Percentiles rank a stretch among this genome's conserved stretches.
Evolutionary conservation across 2,113 vertebrate genomes (phyloP).

Genomic region (Catharus bicknelli): DNA sequence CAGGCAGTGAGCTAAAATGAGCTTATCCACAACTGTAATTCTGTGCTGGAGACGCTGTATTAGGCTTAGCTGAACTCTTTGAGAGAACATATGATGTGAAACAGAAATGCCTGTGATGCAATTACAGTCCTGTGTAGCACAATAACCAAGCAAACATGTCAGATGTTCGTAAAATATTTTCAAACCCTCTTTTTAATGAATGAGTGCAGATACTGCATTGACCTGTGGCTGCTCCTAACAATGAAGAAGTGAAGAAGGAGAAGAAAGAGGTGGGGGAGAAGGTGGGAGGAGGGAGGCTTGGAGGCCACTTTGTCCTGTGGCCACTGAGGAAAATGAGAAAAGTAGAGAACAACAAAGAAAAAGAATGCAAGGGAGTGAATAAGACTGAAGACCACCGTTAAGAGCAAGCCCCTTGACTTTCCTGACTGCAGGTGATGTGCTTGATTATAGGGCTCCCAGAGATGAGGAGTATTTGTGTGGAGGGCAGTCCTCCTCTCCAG

Average conservation of each 20-base stretch:
- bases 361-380: not conserved
- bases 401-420: not conserved
- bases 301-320: not conserved
- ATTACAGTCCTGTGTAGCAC: not conserved
- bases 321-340: not conserved
- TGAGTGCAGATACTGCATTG: not conserved
- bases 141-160: not conserved
- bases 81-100: fast-evolving
- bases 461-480: not conserved
- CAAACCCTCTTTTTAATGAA: not conserved
- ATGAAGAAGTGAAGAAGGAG: not conserved
- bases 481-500: not conserved
- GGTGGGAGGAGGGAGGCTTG: not conserved
- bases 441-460: not conserved
- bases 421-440: too few relatives aligned
- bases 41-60: not conserved
- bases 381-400: not conserved
- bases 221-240: not conserved
- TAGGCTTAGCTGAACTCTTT: not conserved
- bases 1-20: not conserved
- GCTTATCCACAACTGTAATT: not conserved
- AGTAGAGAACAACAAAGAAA: not conserved
- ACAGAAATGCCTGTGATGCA: not conserved
- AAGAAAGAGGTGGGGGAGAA: not conserved
- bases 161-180: not conserved